A percentile compares a stretch with the other conserved stretches of the same genome.
Conservation (phyloP, 2,888 invertebrate genomes). For the Drosophila peninsularis region DNA sequence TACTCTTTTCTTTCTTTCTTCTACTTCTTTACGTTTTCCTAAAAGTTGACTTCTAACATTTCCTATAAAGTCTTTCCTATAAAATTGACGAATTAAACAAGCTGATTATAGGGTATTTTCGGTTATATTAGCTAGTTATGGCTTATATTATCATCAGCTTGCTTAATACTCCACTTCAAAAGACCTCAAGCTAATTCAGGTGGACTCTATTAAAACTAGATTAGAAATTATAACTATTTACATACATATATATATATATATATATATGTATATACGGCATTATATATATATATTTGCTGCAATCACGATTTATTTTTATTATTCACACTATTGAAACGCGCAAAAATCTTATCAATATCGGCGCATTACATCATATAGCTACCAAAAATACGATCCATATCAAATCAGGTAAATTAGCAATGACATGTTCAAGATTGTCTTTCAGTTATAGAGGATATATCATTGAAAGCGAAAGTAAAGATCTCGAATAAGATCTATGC, state of each 20-base stretch:
- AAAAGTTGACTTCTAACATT: not conserved
- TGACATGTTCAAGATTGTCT: too few species aligned
- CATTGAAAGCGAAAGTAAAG: not conserved
- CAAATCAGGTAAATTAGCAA: not conserved
- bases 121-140: too few species aligned
- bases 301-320: not conserved
- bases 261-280: not conserved
- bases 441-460: not conserved
- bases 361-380: constrained; percentile 4
- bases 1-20: too few species aligned
- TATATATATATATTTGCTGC: not conserved
- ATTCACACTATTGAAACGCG: not conserved
- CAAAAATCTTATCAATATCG: constrained; percentile 5
- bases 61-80: not conserved
- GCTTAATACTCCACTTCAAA: not conserved
- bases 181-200: not conserved
- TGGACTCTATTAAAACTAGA: not conserved
- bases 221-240: not conserved
- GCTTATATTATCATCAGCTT: not conserved
- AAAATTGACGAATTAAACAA: not conserved
- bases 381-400: not conserved
- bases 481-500: too few species aligned
- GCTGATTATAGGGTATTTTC: not conserved
- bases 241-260: not conserved
- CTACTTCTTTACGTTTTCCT: too few species aligned